A percentile compares a stretch with the other conserved stretches of the same genome.
Conservation (phyloP, 2,888 invertebrate species). For the Petrolisthes cinctipes region DNA sequence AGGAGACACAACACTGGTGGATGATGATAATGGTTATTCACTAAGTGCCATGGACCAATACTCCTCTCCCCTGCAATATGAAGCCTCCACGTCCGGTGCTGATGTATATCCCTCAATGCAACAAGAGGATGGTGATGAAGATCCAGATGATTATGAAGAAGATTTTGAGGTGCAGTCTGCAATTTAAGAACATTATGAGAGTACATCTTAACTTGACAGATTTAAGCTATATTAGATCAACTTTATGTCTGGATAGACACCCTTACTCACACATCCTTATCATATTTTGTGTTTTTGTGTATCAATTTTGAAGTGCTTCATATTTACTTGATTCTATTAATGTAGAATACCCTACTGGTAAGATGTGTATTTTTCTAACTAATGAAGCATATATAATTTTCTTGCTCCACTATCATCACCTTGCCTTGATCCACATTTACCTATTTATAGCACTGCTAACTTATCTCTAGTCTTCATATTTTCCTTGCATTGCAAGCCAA, state of each 20-base stretch:
- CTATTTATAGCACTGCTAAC: too few species aligned
- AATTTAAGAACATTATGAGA: slow-evolving; percentile 15
- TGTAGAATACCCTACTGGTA: neutral
- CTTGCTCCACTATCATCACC: too few species aligned
- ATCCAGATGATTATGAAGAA: slow-evolving; percentile 70
- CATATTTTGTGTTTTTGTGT: neutral
- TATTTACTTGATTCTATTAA: neutral
- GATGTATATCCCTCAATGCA: neutral
- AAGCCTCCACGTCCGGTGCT: neutral
- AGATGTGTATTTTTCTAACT: too few species aligned
- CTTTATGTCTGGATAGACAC: neutral
- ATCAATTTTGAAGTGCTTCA: neutral
- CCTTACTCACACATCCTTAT: neutral
- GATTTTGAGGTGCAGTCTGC: slow-evolving; percentile 71
- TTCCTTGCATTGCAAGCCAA: too few species aligned
- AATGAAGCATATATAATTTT: too few species aligned
- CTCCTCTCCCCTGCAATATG: neutral
- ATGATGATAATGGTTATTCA: slow-evolving; percentile 21
- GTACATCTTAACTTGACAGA: neutral
- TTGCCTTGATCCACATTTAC: too few species aligned
- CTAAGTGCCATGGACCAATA: neutral
- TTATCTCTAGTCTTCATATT: too few species aligned
- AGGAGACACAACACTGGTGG: neutral
- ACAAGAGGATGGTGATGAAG: slow-evolving; percentile 42
- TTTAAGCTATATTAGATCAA: too few species aligned